Evolutionary conservation across 2,797 vertebrate species (phyloP), one percentile per base, ranked within the genome.

Genomic region (Serranus cabrilla): DNA sequence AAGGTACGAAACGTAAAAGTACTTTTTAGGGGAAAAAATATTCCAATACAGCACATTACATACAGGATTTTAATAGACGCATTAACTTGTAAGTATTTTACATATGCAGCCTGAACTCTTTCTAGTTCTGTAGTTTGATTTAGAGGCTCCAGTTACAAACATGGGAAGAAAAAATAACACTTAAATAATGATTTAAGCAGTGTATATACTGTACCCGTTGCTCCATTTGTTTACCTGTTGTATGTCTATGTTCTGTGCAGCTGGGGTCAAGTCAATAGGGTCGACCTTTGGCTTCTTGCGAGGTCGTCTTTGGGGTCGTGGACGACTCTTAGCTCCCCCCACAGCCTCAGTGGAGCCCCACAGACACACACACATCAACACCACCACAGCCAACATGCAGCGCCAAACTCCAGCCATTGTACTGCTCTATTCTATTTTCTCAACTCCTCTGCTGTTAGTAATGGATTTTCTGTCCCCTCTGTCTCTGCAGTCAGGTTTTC

Each of bases 281-380:
- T 87, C 16, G 0, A 83, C 81, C 43, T 81, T 78, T 25, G 87
- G 66, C 64, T 89, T 91, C 73, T 78, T 91, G 2, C 13, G 71
- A 49, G 81, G 91, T 70, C 49, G 74, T 83, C 23, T 86, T 64
- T 87, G 85, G 60, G 84, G 91, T 77, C 84, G 62, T 0, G 89
- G 90, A 34, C 91, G 90, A 81, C 91, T 93, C 58, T 7, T 71
- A 12, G 91, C 92, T 31, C 89, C 92, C 54, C 91, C 89, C 2
- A 85, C 76, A 17, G 87, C 85, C 34, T 92, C 91, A 17, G 81
- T 51, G n/a, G 54, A 54, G 17, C 43, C 81, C 89, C 84, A 91
- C 54, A 91, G 60, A 78, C 83, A 87, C 57, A 89, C 17, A 42
- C 76, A 84, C 49, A 87, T 68, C 63, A 93, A 16, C 16, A 71